phyloP scores from a whole-genome alignment of 2,888 invertebrate genomes.

The Noctuana brunneofusca region DNA sequence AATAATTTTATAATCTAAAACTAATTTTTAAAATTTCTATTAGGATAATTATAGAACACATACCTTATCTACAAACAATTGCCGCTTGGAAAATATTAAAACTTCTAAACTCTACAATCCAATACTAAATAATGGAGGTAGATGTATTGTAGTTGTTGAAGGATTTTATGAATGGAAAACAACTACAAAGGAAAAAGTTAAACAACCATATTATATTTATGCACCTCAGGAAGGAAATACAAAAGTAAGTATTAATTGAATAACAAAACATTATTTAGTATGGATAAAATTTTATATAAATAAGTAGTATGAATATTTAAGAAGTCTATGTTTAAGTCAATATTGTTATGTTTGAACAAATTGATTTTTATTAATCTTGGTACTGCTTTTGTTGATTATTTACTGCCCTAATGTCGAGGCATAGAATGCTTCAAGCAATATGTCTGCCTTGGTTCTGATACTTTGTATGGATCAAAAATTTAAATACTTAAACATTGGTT shows the following conservation, averaged over 20 bases:
- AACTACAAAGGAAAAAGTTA: constrained; percentile 79
- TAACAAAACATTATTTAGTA: neutral
- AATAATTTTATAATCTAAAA: no score
- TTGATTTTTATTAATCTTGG: no score
- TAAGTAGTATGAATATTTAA: no score
- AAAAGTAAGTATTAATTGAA: constrained; percentile 51
- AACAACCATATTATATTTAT: constrained; percentile 90
- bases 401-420: no score
- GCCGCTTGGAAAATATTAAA: constrained; percentile 87
- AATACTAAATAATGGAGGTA: constrained; percentile 86
- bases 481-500: no score
- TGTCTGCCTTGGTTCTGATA: no score
- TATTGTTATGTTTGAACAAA: no score
- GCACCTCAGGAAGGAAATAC: constrained; percentile 80
- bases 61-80: constrained; percentile 89
- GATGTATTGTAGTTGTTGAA: constrained; percentile 90
- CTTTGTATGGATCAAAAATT: no score
- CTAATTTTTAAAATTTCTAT: neutral
- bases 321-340: no score
- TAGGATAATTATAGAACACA: constrained; percentile 85
- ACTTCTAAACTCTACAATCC: constrained; percentile 87
- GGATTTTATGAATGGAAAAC: constrained; percentile 94
- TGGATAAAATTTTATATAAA: no score
- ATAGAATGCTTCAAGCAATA: no score
- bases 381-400: no score